phyloP scores from a whole-genome alignment of 2,113 vertebrate genomes.

The Herpailurus yagouaroundi region DNA sequence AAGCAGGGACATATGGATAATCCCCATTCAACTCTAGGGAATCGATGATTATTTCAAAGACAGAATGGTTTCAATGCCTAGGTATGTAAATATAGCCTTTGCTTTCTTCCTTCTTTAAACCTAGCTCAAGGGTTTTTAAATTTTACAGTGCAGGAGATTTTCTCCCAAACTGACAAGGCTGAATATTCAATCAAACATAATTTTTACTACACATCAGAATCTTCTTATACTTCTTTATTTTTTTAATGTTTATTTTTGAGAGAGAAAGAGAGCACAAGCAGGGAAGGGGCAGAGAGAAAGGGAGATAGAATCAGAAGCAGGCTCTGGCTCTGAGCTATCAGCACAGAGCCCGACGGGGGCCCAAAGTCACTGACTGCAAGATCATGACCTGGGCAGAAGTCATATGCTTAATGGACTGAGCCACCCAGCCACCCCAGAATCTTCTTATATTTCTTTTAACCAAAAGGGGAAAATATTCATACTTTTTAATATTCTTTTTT shows the following conservation, averaged over 20 bases:
- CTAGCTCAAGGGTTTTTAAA: constrained; percentile 21
- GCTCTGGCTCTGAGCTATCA: no score
- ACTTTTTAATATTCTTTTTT: background rate
- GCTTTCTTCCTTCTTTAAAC: background rate
- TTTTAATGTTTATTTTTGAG: background rate
- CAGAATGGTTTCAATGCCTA: background rate
- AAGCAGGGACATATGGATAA: background rate
- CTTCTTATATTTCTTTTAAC: background rate
- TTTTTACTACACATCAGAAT: background rate
- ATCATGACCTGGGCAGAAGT: no score
- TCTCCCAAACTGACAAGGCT: background rate
- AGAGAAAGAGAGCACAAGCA: no score
- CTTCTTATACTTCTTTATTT: background rate
- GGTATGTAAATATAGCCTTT: background rate
- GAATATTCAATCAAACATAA: background rate
- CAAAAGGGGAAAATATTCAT: background rate
- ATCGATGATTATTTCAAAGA: background rate
- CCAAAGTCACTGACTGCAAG: no score
- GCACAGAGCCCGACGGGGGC: no score
- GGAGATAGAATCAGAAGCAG: no score
- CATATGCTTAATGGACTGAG: no score
- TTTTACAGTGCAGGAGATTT: background rate
- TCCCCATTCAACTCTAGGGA: background rate
- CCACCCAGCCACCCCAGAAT: background rate
- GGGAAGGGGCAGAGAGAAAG: no score